Evolutionary conservation across 2,113 vertebrate species (phyloP), one percentile per base, ranked within the genome.

Genomic region (Alectura lathami): DNA sequence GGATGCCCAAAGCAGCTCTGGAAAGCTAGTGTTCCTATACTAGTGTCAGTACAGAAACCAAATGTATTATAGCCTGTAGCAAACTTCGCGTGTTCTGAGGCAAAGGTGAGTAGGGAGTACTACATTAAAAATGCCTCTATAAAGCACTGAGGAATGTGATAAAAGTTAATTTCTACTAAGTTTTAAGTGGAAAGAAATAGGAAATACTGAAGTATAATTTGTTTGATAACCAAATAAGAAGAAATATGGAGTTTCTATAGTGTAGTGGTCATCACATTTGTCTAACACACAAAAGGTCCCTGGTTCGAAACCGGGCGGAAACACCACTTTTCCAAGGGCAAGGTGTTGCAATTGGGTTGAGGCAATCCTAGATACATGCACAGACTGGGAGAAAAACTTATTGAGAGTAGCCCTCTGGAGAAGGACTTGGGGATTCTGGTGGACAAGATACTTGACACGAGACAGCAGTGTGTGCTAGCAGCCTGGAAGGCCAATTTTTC

Each of bases 251-350:
- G 96, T 96, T 97, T 97, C 96, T 83, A 95, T 96, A 96, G 96
- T 96, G 96, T 97, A 97, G 96, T 96, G 96, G 96, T 97, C 96
- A 96, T 97, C 96, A 97, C 96, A 72, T 95, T 97, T 94, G 94
- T 95, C 96, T 97, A 94, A 97, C 96, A 94, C 88, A 93, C 91
- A 95, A 97, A 96, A 97, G 94, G 85, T 96, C 82, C 94, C 88
- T 88, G 94, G 93, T 96, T 96, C 85, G 95, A 96, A 96, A 96
- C 96, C 85, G 83, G 96, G 96, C 85, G 91, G 96, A 96, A 97
- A 95, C 96, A 96, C 21, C 20, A 6, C 18, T 56, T 56, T 54
- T 9, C 29, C 53, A n/a, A n/a, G n/a, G n/a, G n/a, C n/a, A n/a
- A n/a, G n/a, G n/a, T n/a, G n/a, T n/a, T n/a, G n/a, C n/a, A n/a